These are phyloP conservation scores for Clarias gariepinus DNA, from an alignment of 2,113 vertebrate species.

Conservation along the genomic window DNA sequence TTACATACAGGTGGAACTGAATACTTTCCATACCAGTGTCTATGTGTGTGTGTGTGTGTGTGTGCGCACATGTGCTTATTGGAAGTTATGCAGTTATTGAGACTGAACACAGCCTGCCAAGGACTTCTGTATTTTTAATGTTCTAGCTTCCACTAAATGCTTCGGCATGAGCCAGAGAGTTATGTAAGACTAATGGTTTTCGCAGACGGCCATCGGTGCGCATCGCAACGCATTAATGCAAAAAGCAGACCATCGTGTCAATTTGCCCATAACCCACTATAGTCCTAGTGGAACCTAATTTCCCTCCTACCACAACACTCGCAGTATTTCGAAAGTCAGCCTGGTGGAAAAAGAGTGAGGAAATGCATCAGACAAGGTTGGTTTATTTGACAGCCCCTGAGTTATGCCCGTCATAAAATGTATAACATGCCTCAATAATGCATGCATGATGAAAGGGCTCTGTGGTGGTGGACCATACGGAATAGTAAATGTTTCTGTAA, in stretches of 20 bases:
- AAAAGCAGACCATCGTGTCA: conserved; percentile 42
- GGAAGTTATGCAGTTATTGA: background rate
- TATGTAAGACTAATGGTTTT: conserved; percentile 61
- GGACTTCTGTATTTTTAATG: conserved; percentile 22
- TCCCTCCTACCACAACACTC: conserved; percentile 1
- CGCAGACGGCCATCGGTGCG: conserved; percentile 46
- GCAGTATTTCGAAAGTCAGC: conserved; percentile 20
- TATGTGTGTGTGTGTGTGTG: background rate
- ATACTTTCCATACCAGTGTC: background rate
- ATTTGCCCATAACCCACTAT: conserved; percentile 28
- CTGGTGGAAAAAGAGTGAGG: conserved; percentile 37
- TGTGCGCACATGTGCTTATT: background rate
- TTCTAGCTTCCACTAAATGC: conserved; percentile 53
- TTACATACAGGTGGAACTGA: conserved; percentile 4
- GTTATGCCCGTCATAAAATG: conserved; percentile 57
- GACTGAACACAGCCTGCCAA: background rate
- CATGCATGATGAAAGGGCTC: conserved; percentile 56
- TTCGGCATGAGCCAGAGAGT: conserved; percentile 47
- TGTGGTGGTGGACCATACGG: conserved; percentile 55
- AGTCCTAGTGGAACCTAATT: conserved; percentile 27
- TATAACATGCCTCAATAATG: conserved; percentile 50
- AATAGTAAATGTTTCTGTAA: conserved; percentile 63
- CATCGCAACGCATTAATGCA: conserved; percentile 41
- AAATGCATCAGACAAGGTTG: conserved; percentile 51
- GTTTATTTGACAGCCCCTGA: conserved; percentile 49